Base-by-base conservation (phyloP, 2,797 vertebrate species). In the Cuniculus paca region DNA sequence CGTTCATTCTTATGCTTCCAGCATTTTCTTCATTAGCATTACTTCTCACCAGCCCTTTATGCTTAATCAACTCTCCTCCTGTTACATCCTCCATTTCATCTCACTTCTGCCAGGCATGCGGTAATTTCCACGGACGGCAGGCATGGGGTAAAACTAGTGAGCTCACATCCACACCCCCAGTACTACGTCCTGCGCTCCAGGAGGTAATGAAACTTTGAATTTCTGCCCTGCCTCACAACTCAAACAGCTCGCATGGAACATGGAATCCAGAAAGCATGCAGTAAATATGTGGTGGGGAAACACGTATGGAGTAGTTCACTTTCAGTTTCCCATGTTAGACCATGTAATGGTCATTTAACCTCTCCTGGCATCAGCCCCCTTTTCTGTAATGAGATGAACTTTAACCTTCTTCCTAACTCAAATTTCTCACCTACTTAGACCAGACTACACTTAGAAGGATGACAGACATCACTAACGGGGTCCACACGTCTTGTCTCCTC, bases 41-140 rank as follows among this genome's bases (percentile, higher is more conserved):
- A 2, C 34, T 6, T 10, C 50, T 63, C 36, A 19, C 8, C 39
- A 17, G 20, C 1, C 52, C 17, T 12, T 16, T 45, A 4, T 11
- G 6, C 20, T 14, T 1, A 1, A 22, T 13, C 28, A 3, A 0
- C 42, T 78, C 7, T 34, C 14, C 34, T 60, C 0, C 20, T 2
- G 11, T 2, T 19, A 45, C 74, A 17, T 19, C 14, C 10, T 26
- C 10, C 34, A 16, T 31, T 48, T 34, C 3, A 3, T 8, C 72
- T 68, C 26, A 48, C 36, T 6, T 17, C 13, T 11, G 3, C 20
- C 24, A 3, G 9, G 19, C 34, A 16, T 1, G 34, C 39, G 52
- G 52, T 54, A 54, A 19, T 19, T 54, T 5, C 52, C 52, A 17
- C 4, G 52, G 52, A 54, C 52, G 17, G 52, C 52, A 54, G 45